These are phyloP conservation scores for Zaprionus inermis DNA, from an alignment of 1,140 invertebrate species.

Conservation along the genomic window DNA sequence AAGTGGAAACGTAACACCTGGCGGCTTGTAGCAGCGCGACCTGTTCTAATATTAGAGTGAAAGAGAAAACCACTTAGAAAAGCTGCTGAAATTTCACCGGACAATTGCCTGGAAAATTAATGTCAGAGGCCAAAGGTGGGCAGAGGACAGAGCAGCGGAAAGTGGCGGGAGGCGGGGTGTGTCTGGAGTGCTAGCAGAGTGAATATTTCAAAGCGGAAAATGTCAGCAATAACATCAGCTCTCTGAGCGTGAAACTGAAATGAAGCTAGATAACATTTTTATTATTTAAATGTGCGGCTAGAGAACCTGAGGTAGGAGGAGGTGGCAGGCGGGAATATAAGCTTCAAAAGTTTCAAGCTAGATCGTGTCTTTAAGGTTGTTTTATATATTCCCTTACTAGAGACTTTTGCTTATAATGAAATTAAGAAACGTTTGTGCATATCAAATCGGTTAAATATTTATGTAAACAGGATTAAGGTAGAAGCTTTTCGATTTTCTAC, in stretches of 20 bases:
- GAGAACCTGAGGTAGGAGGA: too few relatives aligned
- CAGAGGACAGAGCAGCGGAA: not conserved
- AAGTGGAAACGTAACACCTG: constrained; percentile 33
- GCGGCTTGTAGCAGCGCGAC: not conserved
- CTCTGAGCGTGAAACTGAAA: not conserved
- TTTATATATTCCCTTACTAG: not conserved
- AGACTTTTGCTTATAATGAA: too few relatives aligned
- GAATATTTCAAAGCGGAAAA: constrained; percentile 6
- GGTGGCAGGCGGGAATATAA: not conserved
- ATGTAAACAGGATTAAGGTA: too few relatives aligned
- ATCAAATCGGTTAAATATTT: too few relatives aligned
- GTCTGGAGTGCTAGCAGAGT: not conserved
- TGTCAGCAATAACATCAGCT: constrained; percentile 1
- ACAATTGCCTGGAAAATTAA: constrained; percentile 35
- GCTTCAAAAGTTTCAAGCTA: not conserved
- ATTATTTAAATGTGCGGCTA: not conserved
- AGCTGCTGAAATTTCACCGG: constrained; percentile 27
- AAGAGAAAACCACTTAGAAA: constrained; percentile 7
- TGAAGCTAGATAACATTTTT: constrained; percentile 4
- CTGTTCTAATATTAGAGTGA: constrained; percentile 5
- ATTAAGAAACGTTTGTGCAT: too few relatives aligned
- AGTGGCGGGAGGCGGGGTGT: too few relatives aligned
- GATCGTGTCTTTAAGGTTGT: not conserved
- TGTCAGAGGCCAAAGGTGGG: constrained; percentile 10
- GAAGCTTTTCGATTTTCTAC: too few relatives aligned